A percentile compares a stretch with the other conserved stretches of the same genome.
Evolutionary conservation across 2,888 invertebrate genomes (phyloP).

Genomic region (Noctuana brunneofusca): DNA sequence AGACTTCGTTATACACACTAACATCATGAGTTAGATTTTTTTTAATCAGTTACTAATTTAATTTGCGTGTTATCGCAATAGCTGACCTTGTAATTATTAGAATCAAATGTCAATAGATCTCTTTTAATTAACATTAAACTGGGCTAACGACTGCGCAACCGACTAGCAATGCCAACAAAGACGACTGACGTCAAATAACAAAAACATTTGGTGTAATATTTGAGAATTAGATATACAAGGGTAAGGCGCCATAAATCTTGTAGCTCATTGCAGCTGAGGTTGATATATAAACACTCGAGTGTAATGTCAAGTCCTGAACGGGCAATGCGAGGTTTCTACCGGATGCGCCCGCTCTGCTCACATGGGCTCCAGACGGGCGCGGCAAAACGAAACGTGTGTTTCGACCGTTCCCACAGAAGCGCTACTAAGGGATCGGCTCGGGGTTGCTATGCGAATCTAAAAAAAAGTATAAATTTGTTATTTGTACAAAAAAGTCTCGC

Average conservation of each 20-base stretch:
- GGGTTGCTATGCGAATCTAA: slow-evolving; percentile 73
- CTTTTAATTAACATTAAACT: slow-evolving; percentile 27
- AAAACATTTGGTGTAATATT: slow-evolving; percentile 37
- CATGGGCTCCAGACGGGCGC: slow-evolving; percentile 74
- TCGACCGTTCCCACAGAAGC: slow-evolving; percentile 72
- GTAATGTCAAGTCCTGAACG: slow-evolving; percentile 49
- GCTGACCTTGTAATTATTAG: slow-evolving; percentile 27
- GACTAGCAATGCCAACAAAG: slow-evolving; percentile 30
- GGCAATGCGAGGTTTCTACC: slow-evolving; percentile 60
- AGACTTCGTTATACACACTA: too few relatives aligned
- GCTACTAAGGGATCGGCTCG: slow-evolving; percentile 67
- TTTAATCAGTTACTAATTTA: neutral
- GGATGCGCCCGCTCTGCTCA: slow-evolving; percentile 69
- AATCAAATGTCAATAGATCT: slow-evolving; percentile 27
- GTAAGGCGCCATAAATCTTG: slow-evolving; percentile 50
- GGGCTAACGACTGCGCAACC: slow-evolving; percentile 32
- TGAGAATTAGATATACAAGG: slow-evolving; percentile 39
- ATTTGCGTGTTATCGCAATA: slow-evolving; percentile 19
- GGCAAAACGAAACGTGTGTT: slow-evolving; percentile 64
- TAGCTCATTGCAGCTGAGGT: slow-evolving; percentile 49
- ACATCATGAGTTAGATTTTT: neutral
- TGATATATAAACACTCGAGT: slow-evolving; percentile 59
- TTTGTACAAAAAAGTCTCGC: slow-evolving; percentile 57
- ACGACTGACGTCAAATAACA: slow-evolving; percentile 27
- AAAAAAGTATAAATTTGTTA: slow-evolving; percentile 68